Base-by-base conservation (phyloP, 1,140 invertebrate genomes). In the Drusus annulatus region DNA sequence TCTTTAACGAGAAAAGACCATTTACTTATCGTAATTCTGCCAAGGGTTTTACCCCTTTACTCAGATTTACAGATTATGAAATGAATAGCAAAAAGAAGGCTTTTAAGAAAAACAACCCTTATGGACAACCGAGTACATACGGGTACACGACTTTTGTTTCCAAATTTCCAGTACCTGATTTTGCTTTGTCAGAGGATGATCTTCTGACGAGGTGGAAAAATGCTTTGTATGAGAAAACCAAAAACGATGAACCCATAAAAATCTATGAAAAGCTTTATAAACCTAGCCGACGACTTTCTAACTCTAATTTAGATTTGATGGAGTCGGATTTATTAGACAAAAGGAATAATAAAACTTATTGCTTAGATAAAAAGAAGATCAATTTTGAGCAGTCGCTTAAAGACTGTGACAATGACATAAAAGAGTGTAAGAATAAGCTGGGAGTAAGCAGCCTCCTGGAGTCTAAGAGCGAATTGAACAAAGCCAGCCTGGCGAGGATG, bases 161-260 rank as follows among this genome's bases (percentile, higher is more conserved):
- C 63, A 78, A 84, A 82, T 80, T 82, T 81, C 78, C 36, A 51
- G 17, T 71, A 56, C 86, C 86, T 8, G 85, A 86, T 84, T 86
- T 87, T 81, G 87, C 85, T 52, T 77, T 86, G 69, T 79, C 85
- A 25, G 85, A 86, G 51, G 84, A 85, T 60, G 84, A 79, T 83
- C 84, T 80, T 63, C 80, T 78, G 62, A 75, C 78, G 77, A 81
- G 83, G 54, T 78, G 84, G 81, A 84, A 83, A 78, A 84, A 79
- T 79, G 15, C 45, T n/a, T 68, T 84, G 7, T 80, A 82, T 31
- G 83, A 84, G 56, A 80, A 80, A 25, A 78, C 25, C 54, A 84
- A 82, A 65, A 58, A 50, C 31, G 69, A 54, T 25, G 80, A 83
- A 17, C 71, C 73, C 6, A 81, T 74, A 6, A 80, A 81, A 73